These are phyloP conservation scores for Isoperla grammatica DNA, from an alignment of 2,888 invertebrate genomes.

Conservation along the genomic window DNA sequence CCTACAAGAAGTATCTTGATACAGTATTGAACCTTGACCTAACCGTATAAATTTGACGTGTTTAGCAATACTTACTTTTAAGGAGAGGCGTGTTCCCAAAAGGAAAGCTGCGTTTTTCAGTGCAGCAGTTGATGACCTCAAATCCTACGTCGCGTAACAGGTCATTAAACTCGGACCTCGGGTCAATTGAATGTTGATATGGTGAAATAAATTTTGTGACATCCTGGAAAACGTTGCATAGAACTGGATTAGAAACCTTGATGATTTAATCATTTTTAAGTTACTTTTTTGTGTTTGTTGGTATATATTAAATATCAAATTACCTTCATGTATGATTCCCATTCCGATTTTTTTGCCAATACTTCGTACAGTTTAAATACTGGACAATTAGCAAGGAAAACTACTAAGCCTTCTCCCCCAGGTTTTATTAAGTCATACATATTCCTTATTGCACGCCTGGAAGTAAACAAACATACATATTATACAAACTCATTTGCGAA, in stretches of 20 bases:
- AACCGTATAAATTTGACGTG: too few relatives aligned
- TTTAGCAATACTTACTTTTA: constrained; percentile 37
- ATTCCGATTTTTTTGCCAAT: constrained; percentile 53
- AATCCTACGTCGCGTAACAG: constrained; percentile 57
- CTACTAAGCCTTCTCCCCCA: constrained; percentile 62
- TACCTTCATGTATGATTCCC: constrained; percentile 58
- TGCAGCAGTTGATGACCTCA: constrained; percentile 52
- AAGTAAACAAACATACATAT: constrained; percentile 15
- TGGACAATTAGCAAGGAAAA: constrained; percentile 62
- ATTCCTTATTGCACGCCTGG: constrained; percentile 57
- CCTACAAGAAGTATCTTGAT: too few relatives aligned
- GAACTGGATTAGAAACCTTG: not conserved
- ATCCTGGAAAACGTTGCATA: constrained; percentile 43
- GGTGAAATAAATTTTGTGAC: constrained; percentile 60
- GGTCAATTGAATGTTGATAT: constrained; percentile 57
- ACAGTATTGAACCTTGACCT: too few relatives aligned
- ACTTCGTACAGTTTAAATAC: constrained; percentile 62
- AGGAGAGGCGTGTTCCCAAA: constrained; percentile 53
- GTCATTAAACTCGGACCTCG: constrained; percentile 51
- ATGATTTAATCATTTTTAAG: not conserved
- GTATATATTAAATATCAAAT: constrained; percentile 3
- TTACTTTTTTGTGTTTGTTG: constrained; percentile 1
- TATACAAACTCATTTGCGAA: too few relatives aligned
- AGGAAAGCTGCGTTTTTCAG: constrained; percentile 52
- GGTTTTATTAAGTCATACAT: constrained; percentile 60